Percentiles rank a stretch among this genome's conserved stretches.
phyloP scores from a whole-genome alignment of 2,888 invertebrate species.

The Ctena decussata region DNA sequence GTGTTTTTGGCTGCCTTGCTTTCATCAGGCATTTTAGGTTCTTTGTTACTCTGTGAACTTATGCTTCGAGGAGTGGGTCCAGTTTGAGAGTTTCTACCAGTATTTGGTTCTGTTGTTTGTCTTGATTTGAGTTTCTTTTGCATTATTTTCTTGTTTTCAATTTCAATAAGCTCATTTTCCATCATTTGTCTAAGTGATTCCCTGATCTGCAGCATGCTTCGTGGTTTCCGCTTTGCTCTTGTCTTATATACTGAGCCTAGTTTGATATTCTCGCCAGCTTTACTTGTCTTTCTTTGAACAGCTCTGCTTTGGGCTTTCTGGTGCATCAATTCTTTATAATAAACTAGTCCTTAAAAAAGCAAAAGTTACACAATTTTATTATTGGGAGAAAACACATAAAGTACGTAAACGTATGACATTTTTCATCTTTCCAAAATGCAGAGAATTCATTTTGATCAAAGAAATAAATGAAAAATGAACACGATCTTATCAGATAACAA shows the following conservation, averaged over 20 bases:
- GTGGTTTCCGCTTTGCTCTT: constrained; percentile 67
- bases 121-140: constrained; percentile 40
- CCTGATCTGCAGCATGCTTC: constrained; percentile 78
- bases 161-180: constrained; percentile 74
- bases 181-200: constrained; percentile 78
- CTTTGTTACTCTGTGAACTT: neutral
- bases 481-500: no score
- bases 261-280: constrained; percentile 45
- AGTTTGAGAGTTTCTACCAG: neutral
- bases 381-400: no score
- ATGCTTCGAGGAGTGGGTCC: neutral
- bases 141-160: constrained; percentile 63
- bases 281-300: constrained; percentile 37
- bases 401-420: no score
- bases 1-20: constrained; percentile 22
- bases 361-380: neutral
- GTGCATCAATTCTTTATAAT: constrained; percentile 82
- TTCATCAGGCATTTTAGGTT: constrained; percentile 5
- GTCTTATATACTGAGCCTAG: constrained; percentile 53
- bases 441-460: no score
- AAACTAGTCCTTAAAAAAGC: constrained; percentile 75
- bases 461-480: no score
- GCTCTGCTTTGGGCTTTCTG: constrained; percentile 79
- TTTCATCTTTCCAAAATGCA: no score
- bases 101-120: neutral